These are phyloP conservation scores for Apamea monoglypha DNA, from an alignment of 2,888 invertebrate genomes.

Conservation along the genomic window DNA sequence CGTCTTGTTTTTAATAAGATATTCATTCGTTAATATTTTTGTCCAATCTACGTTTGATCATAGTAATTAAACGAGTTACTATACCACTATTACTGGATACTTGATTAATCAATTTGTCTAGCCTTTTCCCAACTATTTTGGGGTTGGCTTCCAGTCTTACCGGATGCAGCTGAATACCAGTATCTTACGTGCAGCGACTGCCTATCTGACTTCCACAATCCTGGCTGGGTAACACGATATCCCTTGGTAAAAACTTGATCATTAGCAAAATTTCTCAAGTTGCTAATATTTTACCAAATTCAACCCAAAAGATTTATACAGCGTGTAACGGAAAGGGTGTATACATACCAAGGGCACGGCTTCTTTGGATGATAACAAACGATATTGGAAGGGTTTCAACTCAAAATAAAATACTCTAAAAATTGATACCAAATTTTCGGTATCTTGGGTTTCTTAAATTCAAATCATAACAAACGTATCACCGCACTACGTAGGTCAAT, in stretches of 20 bases:
- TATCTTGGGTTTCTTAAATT: too few relatives aligned
- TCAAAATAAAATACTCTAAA: too few relatives aligned
- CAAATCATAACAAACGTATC: too few relatives aligned
- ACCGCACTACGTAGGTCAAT: too few relatives aligned
- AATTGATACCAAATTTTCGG: too few relatives aligned
- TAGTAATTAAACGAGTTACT: not conserved
- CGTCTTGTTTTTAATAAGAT: not conserved
- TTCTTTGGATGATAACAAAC: too few relatives aligned
- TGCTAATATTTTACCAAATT: conserved; percentile 3
- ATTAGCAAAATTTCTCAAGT: not conserved
- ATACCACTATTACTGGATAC: not conserved
- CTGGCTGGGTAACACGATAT: not conserved
- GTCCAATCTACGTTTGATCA: not conserved
- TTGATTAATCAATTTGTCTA: not conserved
- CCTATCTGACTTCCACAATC: not conserved
- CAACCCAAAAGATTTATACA: not conserved
- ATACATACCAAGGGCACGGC: too few relatives aligned
- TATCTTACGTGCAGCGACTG: not conserved
- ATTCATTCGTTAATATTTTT: not conserved
- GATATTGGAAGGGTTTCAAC: too few relatives aligned
- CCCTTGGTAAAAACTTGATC: not conserved
- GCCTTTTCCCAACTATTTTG: not conserved
- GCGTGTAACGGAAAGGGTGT: too few relatives aligned
- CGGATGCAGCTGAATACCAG: not conserved
- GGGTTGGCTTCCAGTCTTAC: not conserved